Percentiles rank a stretch among this genome's conserved stretches.
Conservation (phyloP, 2,888 invertebrate species). For the Spatulosminthurus flaviceps region DNA sequence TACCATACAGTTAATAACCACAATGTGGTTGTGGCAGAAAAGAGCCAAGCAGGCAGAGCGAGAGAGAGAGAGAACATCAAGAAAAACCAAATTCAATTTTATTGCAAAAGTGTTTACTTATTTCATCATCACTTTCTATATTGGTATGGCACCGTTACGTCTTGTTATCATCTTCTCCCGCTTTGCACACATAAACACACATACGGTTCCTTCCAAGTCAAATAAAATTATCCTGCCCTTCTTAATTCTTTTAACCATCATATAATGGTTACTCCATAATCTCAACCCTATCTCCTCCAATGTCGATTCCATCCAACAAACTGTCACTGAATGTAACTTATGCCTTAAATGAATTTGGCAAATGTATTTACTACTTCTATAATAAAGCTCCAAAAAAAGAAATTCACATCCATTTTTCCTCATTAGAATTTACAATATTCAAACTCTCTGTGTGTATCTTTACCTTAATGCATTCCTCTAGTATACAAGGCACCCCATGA, state of each 20-base stretch:
- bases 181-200: too few species aligned
- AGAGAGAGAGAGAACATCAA: background rate
- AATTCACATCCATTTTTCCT: background rate
- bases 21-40: too few species aligned
- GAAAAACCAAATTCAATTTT: conserved; percentile 9
- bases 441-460: too few species aligned
- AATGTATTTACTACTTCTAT: background rate
- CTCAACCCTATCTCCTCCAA: background rate
- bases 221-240: background rate
- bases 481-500: too few species aligned
- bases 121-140: conserved; percentile 40
- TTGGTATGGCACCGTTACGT: conserved; percentile 30
- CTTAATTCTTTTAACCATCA: conserved; percentile 11
- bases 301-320: background rate
- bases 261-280: background rate
- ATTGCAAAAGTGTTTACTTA: conserved; percentile 20
- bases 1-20: too few species aligned
- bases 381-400: background rate
- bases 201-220: background rate
- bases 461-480: too few species aligned
- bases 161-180: background rate
- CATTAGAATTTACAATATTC: background rate
- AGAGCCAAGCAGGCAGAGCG: too few species aligned
- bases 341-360: conserved; percentile 3
- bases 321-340: background rate